These are phyloP conservation scores for Antheraea mylitta DNA, from an alignment of 1,140 invertebrate genomes.

Conservation along the genomic window DNA sequence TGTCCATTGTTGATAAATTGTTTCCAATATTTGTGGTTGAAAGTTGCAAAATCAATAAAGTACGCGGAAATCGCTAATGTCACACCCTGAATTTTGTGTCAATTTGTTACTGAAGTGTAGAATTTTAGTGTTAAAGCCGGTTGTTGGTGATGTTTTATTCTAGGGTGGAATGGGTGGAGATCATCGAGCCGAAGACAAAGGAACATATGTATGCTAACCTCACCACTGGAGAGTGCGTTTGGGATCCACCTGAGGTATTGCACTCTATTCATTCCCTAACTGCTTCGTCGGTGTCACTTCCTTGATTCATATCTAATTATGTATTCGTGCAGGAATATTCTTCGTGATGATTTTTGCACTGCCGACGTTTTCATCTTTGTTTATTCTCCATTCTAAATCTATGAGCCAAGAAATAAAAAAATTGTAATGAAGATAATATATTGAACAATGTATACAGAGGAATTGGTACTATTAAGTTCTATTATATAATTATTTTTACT, in stretches of 20 bases:
- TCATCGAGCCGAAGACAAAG: slow-evolving; percentile 98
- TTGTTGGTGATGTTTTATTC: slow-evolving; percentile 70
- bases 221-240: slow-evolving; percentile 98
- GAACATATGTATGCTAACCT: slow-evolving; percentile 99
- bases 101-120: slow-evolving; percentile 48
- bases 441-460: no score
- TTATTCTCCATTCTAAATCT: neutral
- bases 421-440: no score
- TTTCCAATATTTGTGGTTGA: slow-evolving; percentile 59
- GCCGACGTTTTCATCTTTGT: neutral
- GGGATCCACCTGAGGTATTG: slow-evolving; percentile 92
- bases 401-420: neutral
- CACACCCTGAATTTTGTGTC: slow-evolving; percentile 66
- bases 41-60: slow-evolving; percentile 78
- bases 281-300: neutral
- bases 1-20: slow-evolving; percentile 42
- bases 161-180: slow-evolving; percentile 99
- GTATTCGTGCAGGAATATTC: neutral
- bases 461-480: no score
- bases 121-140: slow-evolving; percentile 37
- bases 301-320: neutral
- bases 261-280: slow-evolving; percentile 13
- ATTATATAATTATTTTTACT: no score
- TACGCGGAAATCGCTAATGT: slow-evolving; percentile 76
- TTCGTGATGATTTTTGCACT: neutral